A percentile compares a stretch with the other conserved stretches of the same genome.
Conservation (phyloP, 2,113 vertebrate genomes). For the Ceyx melanurus region DNA sequence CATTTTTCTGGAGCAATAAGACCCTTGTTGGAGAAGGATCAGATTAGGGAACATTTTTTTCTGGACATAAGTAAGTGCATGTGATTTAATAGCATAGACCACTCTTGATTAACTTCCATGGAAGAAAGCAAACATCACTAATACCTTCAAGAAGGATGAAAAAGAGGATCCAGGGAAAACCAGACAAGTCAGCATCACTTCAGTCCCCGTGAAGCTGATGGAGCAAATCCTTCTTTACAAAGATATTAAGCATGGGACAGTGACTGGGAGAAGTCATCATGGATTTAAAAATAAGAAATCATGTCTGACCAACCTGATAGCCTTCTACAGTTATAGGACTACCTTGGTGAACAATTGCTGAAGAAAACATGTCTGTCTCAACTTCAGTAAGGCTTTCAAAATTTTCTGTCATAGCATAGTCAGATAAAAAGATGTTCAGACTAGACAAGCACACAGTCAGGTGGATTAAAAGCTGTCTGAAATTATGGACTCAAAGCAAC, state of each 20-base stretch:
- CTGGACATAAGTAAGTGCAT: not conserved
- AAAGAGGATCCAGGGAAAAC: not conserved
- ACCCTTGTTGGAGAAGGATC: not conserved
- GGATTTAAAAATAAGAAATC: not conserved
- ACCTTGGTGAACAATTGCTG: not conserved
- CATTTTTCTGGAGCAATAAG: not conserved
- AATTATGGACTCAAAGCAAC: not conserved
- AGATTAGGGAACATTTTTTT: not conserved
- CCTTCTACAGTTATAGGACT: not conserved
- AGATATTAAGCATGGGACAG: not conserved
- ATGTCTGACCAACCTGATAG: not conserved
- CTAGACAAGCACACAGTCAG: not conserved
- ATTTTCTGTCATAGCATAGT: not conserved
- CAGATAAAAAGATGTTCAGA: not conserved
- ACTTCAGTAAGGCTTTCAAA: not conserved
- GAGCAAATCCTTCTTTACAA: not conserved
- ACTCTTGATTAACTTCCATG: not conserved
- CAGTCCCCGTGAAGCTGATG: not conserved
- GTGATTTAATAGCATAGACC: not conserved
- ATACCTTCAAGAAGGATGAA: not conserved
- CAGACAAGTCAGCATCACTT: not conserved
- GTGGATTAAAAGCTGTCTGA: not conserved
- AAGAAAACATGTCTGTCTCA: not conserved
- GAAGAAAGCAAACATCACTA: not conserved
- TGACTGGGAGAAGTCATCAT: not conserved